These are phyloP conservation scores for Hystrix brachyura DNA, from an alignment of 2,113 vertebrate species.

Conservation along the genomic window DNA sequence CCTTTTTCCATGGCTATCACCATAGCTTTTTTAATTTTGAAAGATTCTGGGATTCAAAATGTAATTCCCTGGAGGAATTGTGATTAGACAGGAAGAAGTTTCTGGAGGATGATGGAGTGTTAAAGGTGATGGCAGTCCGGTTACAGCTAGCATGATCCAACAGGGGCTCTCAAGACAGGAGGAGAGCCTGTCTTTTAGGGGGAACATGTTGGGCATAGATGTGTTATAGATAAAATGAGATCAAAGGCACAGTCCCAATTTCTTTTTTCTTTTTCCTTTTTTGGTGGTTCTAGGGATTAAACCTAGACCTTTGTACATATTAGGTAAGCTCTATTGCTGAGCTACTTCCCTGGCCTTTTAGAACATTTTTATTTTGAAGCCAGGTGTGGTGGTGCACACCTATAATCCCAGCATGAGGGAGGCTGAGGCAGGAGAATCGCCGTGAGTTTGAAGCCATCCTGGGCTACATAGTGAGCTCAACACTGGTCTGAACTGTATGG, in stretches of 20 bases:
- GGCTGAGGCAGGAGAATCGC: not conserved
- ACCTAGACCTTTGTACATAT: not conserved
- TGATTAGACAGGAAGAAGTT: not conserved
- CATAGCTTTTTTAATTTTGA: conserved; percentile 18
- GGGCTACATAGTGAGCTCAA: not conserved
- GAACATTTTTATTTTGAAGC: not conserved
- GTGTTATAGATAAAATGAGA: not conserved
- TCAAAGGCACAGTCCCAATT: not conserved
- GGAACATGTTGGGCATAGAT: not conserved
- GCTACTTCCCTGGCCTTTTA: not conserved
- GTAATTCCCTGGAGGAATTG: not conserved
- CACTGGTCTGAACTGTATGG: not conserved
- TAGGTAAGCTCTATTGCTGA: not conserved
- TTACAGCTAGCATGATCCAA: not conserved
- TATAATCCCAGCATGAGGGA: not conserved
- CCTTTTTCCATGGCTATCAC: not conserved
- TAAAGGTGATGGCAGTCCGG: not conserved
- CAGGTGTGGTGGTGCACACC: not conserved
- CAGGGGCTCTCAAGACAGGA: not conserved
- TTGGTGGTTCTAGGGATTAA: not conserved
- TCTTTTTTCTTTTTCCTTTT: not conserved
- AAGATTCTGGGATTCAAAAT: not conserved
- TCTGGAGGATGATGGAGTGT: not conserved
- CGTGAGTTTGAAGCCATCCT: not conserved
- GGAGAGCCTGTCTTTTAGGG: accelerated